phyloP scores from a whole-genome alignment of 2,888 invertebrate genomes.

The Beris morrisii region DNA sequence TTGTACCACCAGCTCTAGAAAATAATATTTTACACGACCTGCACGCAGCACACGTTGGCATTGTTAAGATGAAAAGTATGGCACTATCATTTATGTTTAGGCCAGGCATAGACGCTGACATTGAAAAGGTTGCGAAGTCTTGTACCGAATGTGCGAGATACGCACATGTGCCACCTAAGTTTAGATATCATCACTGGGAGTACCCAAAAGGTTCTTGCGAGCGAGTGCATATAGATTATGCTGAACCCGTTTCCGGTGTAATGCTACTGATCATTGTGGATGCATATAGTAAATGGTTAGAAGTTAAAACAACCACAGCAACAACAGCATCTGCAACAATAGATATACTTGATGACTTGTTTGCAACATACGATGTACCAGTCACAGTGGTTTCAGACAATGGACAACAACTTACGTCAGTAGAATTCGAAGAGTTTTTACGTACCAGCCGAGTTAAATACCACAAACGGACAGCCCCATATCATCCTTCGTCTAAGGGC shows the following conservation, averaged over 20 bases:
- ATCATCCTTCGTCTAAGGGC: no score
- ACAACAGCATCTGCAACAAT: no score
- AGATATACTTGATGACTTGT: no score
- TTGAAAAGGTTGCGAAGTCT: slow-evolving; percentile 9
- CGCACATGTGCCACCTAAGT: slow-evolving; percentile 20
- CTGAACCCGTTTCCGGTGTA: slow-evolving; percentile 48
- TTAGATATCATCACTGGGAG: slow-evolving; percentile 38
- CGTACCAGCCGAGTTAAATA: slow-evolving; percentile 35
- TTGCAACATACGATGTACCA: no score
- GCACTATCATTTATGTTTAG: slow-evolving; percentile 9
- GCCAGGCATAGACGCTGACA: slow-evolving; percentile 12
- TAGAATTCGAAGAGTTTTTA: slow-evolving; percentile 33
- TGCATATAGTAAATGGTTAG: no score
- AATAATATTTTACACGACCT: neutral
- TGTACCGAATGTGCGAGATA: slow-evolving; percentile 24
- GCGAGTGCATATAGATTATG: slow-evolving; percentile 56
- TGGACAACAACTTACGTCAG: slow-evolving; percentile 39
- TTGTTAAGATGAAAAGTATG: slow-evolving; percentile 13
- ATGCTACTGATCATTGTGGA: slow-evolving; percentile 49
- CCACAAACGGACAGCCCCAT: no score
- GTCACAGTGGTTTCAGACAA: slow-evolving; percentile 43
- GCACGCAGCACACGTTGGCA: slow-evolving; percentile 16
- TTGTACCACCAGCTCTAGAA: neutral
- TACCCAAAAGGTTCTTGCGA: no score
- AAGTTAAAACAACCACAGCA: slow-evolving; percentile 44